Evolutionary conservation across 2,113 vertebrate genomes (phyloP).

Genomic region (Oreochromis tanganicae): DNA sequence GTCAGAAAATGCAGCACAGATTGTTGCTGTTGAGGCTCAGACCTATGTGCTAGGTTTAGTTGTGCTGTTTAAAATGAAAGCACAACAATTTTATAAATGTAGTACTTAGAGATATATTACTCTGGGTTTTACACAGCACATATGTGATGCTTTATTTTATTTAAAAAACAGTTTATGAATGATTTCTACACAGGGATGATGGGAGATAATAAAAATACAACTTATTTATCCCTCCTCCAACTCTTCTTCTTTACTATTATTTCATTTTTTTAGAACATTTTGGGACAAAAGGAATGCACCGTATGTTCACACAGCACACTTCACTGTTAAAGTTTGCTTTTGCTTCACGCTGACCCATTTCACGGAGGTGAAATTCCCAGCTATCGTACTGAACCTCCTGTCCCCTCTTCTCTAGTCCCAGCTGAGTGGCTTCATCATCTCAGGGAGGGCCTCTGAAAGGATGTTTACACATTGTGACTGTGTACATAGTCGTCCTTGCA

Average conservation of each 20-base stretch:
- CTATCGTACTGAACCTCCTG: conserved; percentile 27
- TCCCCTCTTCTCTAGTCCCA: conserved; percentile 19
- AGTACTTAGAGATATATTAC: not conserved
- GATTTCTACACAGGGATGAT: conserved; percentile 31
- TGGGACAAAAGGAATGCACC: conserved; percentile 22
- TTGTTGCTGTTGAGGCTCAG: not conserved
- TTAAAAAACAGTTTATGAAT: conserved; percentile 13
- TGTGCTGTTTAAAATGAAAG: not conserved
- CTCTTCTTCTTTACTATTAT: not conserved
- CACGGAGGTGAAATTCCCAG: conserved; percentile 30
- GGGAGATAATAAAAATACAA: conserved; percentile 2
- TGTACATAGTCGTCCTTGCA: conserved; percentile 26
- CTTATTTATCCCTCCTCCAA: conserved; percentile 1
- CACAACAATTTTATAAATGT: not conserved
- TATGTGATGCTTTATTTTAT: not conserved
- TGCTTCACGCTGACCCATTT: conserved; percentile 47
- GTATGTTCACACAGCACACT: not conserved
- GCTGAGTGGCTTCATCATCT: conserved; percentile 48
- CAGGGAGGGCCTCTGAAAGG: conserved; percentile 38
- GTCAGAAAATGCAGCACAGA: not conserved
- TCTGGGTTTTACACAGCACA: not conserved
- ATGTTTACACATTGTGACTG: conserved; percentile 54
- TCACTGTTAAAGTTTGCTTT: conserved; percentile 11
- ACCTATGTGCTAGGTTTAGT: not conserved
- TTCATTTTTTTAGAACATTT: conserved; percentile 16